Base-by-base conservation (phyloP, 2,888 invertebrate genomes). In the Aphidius colemani region DNA sequence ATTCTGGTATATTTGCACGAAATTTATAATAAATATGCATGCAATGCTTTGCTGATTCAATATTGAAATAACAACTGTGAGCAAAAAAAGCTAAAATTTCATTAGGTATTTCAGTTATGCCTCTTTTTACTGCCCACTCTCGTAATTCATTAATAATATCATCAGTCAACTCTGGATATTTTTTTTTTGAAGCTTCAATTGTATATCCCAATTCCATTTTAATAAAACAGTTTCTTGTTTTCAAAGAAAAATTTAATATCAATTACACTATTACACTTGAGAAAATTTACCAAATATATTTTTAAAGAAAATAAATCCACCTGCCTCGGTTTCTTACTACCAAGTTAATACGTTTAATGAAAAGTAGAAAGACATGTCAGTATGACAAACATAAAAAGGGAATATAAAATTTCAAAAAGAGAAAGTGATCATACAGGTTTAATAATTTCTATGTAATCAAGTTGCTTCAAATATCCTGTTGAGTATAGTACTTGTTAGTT, bases 41-140 rank as follows among this genome's bases (percentile, higher is more conserved):
- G 71, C 90, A 90, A n/a, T 77, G 81, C 75, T 87, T 87, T 0
- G 87, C 86, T 59, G 84, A 85, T 10, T 87, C 87, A 70, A 87
- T 73, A 49, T 88, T 83, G 63, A 85, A 87, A 66, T 87, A 85
- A 78, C 90, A 90, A 56, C 90, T 89, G 73, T 89, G 85, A 70
- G 88, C 85, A 75, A 90, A 90, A 51, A 89, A 78, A 43, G 88
- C 85, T 61, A 90, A 82, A 77, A 89, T 89, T 78, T 89, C 88
- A 69, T 88, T 85, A 44, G 85, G 75, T 46, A 79, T 66, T n/a
- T 67, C 60, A 0, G 70, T 56, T 43, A 75, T 66, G 0, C 70
- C 71, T 9, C 65, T 71, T 41, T 72, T 66, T 9, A 70, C 70
- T 9, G 70, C 67, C 76, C 78, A 78, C 8, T 40, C 61, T 41